phyloP scores from a whole-genome alignment of 53 echinoderm and acorn worm species.

The Apostichopus leukothele region DNA sequence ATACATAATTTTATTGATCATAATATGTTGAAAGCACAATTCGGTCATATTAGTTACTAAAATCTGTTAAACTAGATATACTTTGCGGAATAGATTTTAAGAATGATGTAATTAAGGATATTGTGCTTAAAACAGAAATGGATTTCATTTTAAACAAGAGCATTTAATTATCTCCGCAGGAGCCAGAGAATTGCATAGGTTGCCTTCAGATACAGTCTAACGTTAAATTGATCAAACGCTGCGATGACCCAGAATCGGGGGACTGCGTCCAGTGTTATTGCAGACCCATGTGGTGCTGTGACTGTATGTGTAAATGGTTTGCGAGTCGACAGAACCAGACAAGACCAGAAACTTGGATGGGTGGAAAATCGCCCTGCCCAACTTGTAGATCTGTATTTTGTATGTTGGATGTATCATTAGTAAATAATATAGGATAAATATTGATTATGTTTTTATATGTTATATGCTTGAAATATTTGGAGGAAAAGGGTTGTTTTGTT shows the following conservation, averaged over 20 bases:
- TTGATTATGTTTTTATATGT: neutral
- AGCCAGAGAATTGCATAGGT: slow-evolving; percentile 80
- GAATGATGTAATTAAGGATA: too few species aligned
- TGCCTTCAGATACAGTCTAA: slow-evolving; percentile 80
- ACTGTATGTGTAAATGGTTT: slow-evolving; percentile 98
- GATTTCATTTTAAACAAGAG: too few species aligned
- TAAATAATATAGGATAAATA: slow-evolving; percentile 9
- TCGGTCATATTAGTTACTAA: too few species aligned
- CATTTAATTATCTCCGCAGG: slow-evolving; percentile 34
- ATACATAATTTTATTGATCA: too few species aligned
- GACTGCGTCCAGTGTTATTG: slow-evolving; percentile 92
- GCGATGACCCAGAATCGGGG: slow-evolving; percentile 59
- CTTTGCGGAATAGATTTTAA: too few species aligned
- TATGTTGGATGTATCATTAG: slow-evolving; percentile 74
- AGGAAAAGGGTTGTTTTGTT: too few species aligned
- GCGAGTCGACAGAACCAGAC: slow-evolving; percentile 83
- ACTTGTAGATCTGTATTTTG: slow-evolving; percentile 93
- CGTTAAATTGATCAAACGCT: slow-evolving; percentile 79
- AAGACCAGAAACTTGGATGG: slow-evolving; percentile 81
- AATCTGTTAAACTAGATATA: too few species aligned
- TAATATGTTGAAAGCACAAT: too few species aligned
- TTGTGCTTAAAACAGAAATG: too few species aligned
- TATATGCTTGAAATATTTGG: too few species aligned
- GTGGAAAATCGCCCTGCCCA: slow-evolving; percentile 83
- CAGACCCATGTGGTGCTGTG: slow-evolving; percentile 94